These are phyloP conservation scores for Celastrina argiolus DNA, from an alignment of 2,888 invertebrate species.

Conservation along the genomic window DNA sequence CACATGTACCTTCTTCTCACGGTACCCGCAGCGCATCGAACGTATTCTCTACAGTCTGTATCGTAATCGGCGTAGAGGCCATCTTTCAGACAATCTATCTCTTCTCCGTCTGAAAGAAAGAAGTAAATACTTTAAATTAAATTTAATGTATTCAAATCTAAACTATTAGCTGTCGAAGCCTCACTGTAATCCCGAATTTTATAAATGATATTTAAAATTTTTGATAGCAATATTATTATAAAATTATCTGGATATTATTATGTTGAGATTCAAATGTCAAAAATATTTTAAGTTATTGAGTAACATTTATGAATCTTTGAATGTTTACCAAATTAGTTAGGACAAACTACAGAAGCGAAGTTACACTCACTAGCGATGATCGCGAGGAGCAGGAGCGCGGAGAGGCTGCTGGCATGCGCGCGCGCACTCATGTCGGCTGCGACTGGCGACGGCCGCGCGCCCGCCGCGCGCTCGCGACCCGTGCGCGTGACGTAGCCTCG, in stretches of 20 bases:
- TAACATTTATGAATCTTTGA: slow-evolving; percentile 18
- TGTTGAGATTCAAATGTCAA: background rate
- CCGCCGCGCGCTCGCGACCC: slow-evolving; percentile 32
- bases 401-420: slow-evolving; percentile 47
- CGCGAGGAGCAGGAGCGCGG: slow-evolving; percentile 36
- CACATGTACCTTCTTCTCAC: slow-evolving; percentile 57
- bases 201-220: background rate
- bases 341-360: slow-evolving; percentile 21
- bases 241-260: background rate
- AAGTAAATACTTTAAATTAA: background rate
- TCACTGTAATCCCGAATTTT: background rate
- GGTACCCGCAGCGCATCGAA: slow-evolving; percentile 55
- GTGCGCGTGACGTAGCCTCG: slow-evolving; percentile 31
- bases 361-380: slow-evolving; percentile 53
- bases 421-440: slow-evolving; percentile 68
- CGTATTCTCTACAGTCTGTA: slow-evolving; percentile 64
- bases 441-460: slow-evolving; percentile 45
- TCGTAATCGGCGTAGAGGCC: slow-evolving; percentile 68
- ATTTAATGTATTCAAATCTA: background rate
- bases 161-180: background rate
- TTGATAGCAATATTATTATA: background rate
- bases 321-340: background rate
- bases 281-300: slow-evolving; percentile 3
- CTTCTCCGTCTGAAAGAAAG: slow-evolving; percentile 48
- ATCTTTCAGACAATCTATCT: slow-evolving; percentile 54